Evolutionary conservation across 2,113 vertebrate species (phyloP), one percentile per base, ranked within the genome.

Genomic region (Vulpes ferrilata): DNA sequence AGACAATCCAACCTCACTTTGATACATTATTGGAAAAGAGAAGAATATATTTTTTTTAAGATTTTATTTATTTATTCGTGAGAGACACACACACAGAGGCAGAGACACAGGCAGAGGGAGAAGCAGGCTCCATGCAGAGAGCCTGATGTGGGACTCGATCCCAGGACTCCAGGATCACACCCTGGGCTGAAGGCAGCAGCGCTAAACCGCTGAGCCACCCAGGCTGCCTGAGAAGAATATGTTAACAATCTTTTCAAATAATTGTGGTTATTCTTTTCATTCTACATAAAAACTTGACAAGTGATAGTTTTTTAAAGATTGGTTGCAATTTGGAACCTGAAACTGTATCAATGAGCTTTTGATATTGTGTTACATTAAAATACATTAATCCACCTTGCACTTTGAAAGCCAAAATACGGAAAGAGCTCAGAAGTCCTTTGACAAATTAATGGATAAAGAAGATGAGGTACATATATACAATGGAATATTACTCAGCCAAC

Each of bases 1-100:
- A 78, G 65, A 76, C 30, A 85, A 65, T 55, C 55, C 83, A 78
- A n/a, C 35, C 30, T 27, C 15, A 27, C 11, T 81, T 43, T 74
- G 80, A 96, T 16, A 9, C n/a, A 5, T 38, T 86, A 2, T 43
- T 92, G 59, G 48, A 89, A 95, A 97, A 93, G 32, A 88, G 55
- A 65, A 71, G 10, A 43, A 43, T 43, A 43, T 43, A 43, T 43
- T 7, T 43, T 43, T 43, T 43, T 43, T 43, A 43, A 43, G 43
- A 43, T 43, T 43, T 43, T 43, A 43, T 43, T 43, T 43, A 43
- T 43, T 43, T 43, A 43, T 43, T 43, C 7, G 43, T 43, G 43
- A 43, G 1, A 43, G 1, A 43, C 43, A 43, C 43, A 43, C 43
- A 43, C 43, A 43, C 43, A 43, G 5, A 43, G 43, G 43, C 43